A percentile compares a stretch with the other conserved stretches of the same genome.
Evolutionary conservation across 92 coral and sea anemone genomes (phyloP).

Genomic region (Porites evermanni): DNA sequence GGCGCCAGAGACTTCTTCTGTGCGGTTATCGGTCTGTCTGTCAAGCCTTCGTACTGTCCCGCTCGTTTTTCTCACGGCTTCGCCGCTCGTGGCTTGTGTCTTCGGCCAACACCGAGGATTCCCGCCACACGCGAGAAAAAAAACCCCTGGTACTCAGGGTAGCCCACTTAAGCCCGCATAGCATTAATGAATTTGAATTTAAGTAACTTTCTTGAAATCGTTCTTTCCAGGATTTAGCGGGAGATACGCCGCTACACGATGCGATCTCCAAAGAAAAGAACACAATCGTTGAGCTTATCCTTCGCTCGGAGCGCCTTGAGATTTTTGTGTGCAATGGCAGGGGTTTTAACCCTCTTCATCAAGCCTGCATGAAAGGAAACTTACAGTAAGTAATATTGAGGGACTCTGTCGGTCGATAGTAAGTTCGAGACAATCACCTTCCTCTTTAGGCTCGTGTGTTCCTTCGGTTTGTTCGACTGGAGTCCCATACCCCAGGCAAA

Average conservation of each 20-base stretch:
- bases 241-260: conserved; percentile 79
- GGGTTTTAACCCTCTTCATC: conserved; percentile 82
- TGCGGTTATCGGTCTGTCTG: too few species aligned
- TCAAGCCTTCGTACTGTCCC: too few species aligned
- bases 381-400: conserved; percentile 57
- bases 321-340: conserved; percentile 66
- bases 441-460: too few species aligned
- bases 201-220: not conserved
- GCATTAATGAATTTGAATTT: too few species aligned
- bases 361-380: conserved; percentile 70
- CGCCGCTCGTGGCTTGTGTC: too few species aligned
- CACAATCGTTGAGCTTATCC: conserved; percentile 43
- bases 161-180: too few species aligned
- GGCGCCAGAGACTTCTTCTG: too few species aligned
- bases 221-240: conserved; percentile 60
- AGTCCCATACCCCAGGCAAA: not conserved
- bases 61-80: too few species aligned
- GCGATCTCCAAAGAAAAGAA: conserved; percentile 70
- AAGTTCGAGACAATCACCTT: too few species aligned
- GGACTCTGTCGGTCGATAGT: not conserved
- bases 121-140: too few species aligned
- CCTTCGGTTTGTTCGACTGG: not conserved
- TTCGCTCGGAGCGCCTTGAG: conserved; percentile 52
- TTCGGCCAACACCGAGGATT: too few species aligned
- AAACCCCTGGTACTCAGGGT: too few species aligned